Conservation (phyloP, 53 echinoderm and acorn worm genomes). For the Paelopatides confundens region DNA sequence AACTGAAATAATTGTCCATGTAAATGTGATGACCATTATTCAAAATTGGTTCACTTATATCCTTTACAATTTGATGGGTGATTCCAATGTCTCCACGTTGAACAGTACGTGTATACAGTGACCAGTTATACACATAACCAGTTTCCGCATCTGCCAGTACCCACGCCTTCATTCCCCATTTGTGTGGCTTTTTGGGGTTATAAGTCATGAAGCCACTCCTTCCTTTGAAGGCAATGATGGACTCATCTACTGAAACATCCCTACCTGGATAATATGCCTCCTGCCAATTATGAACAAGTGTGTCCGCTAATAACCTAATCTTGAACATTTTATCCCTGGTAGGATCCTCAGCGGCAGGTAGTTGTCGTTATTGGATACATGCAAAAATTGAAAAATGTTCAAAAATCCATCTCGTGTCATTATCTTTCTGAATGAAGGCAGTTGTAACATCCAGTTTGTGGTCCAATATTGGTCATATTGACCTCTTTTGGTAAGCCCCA, state of each 20-base stretch:
- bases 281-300: background rate
- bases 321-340: background rate
- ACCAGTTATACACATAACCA: slow-evolving; percentile 30
- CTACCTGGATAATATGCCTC: background rate
- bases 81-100: background rate
- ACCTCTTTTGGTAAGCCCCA: background rate
- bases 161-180: slow-evolving; percentile 40
- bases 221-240: slow-evolving; percentile 39
- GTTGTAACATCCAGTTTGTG: too few species aligned
- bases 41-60: background rate
- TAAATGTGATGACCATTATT: slow-evolving; percentile 19
- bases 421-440: background rate
- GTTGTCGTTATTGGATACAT: background rate
- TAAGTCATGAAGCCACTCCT: slow-evolving; percentile 16
- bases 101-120: background rate
- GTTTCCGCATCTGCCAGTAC: background rate
- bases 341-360: background rate
- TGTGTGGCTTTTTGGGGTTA: slow-evolving; percentile 22
- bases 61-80: slow-evolving; percentile 13
- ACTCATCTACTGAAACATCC: slow-evolving; percentile 2
- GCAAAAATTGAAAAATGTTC: background rate
- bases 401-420: slow-evolving; percentile 16
- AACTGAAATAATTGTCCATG: slow-evolving; percentile 39
- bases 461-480: slow-evolving; percentile 11
- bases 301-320: background rate